phyloP scores from a whole-genome alignment of 2,113 vertebrate species.

The rabbit (Oryctolagus cuniculus) region DNA sequence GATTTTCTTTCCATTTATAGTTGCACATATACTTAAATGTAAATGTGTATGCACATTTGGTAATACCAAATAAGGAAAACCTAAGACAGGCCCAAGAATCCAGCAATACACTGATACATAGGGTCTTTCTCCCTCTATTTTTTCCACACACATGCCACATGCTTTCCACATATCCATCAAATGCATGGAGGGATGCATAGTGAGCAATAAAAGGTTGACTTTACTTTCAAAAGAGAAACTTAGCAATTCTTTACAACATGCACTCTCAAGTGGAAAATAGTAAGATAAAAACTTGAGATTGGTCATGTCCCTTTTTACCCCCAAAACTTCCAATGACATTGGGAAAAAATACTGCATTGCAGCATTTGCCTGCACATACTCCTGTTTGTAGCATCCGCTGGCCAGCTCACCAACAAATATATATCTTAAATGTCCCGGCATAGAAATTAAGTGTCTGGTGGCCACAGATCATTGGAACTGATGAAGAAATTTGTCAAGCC shows the following conservation, averaged over 20 bases:
- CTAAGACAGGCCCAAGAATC: constrained; percentile 63
- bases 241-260: constrained; percentile 64
- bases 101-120: constrained; percentile 23
- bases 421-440: constrained; percentile 83
- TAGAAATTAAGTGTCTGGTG: constrained; percentile 81
- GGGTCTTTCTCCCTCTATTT: neutral
- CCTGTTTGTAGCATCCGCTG: constrained; percentile 83
- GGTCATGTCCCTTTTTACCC: constrained; percentile 74
- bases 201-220: constrained; percentile 59
- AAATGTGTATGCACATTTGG: constrained; percentile 37
- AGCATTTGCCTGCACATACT: constrained; percentile 86
- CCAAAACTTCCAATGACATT: constrained; percentile 88
- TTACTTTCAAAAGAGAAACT: constrained; percentile 60
- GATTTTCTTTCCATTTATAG: constrained; percentile 62
- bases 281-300: constrained; percentile 20
- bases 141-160: neutral
- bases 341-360: constrained; percentile 91
- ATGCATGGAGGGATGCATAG: neutral
- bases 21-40: constrained; percentile 30
- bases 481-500: constrained; percentile 82
- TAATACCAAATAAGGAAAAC: constrained; percentile 72
- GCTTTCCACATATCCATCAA: constrained; percentile 16
- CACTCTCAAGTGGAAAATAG: constrained; percentile 33
- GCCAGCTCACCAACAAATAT: constrained; percentile 84
- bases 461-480: constrained; percentile 77